Conservation (phyloP, 2,888 invertebrate genomes). For the Labia minor region DNA sequence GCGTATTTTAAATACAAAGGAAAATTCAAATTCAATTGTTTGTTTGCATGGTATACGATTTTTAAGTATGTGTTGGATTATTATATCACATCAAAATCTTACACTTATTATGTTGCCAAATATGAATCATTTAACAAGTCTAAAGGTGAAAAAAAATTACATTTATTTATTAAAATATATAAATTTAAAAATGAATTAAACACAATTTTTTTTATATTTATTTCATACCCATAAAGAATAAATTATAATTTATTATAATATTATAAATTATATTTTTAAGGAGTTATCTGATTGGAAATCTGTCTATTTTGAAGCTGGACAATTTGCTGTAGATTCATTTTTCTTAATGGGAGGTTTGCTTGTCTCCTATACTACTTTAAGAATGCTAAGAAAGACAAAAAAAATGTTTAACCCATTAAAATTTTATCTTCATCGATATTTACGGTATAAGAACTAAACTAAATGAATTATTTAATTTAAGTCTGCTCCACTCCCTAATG, state of each 20-base stretch:
- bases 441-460: not conserved
- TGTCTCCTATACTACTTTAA: not conserved
- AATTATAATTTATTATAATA: not conserved
- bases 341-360: not conserved
- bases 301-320: not conserved
- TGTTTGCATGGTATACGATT: not conserved
- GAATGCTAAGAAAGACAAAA: not conserved
- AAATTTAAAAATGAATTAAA: not conserved
- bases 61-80: not conserved
- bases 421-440: not conserved
- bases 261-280: not conserved
- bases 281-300: not conserved
- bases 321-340: not conserved
- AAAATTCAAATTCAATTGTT: not conserved
- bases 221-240: not conserved
- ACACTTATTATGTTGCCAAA: not conserved
- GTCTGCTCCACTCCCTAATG: too few species aligned
- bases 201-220: not conserved
- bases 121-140: not conserved
- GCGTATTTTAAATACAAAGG: not conserved
- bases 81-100: not conserved
- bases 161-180: not conserved
- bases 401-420: not conserved
- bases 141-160: not conserved
- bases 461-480: too few species aligned